Base-by-base conservation (phyloP, 1,140 invertebrate species). In the Atta colombica region DNA sequence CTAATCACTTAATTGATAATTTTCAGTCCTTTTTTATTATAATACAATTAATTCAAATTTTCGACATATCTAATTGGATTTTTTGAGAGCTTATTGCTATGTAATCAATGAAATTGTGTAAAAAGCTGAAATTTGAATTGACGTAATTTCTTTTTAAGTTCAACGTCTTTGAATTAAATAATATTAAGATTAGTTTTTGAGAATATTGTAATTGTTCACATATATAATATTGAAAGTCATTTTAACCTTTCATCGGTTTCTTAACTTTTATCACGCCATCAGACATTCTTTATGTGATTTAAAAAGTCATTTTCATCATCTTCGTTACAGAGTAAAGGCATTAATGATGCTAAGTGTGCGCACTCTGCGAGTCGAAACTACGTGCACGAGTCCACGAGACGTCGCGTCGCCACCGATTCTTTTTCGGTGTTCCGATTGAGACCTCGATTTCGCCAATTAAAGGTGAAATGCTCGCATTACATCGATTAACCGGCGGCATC, bases 361-460 rank as follows among this genome's bases (percentile, higher is more conserved):
- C 63, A 81, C 28, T 80, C 16, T 31, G 45, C 21, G 10, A 55
- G 16, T 81, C 16, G 51, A 25, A 61, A 28, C 18, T 61, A 8
- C 39, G 39, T 74, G 49, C 12, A 25, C 58, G 55, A 80, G 28
- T 78, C 25, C 45, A 18, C n/a, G 63, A 69, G 66, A 58, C 63
- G 25, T 60, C 68, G 49, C 49, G 18, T 60, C 55, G 49, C 49
- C 35, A 49, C 21, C 75, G 55, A 18, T 10, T 35, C 45, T 58
- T n/a, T 80, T 75, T 80, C 31, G 78, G 28, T n/a, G n/a, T 45
- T 63, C 16, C 75, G 61, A 91, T 90, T 90, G 87, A 90, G 89
- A 78, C 74, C 87, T 90, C 87, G 90, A 90, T 91, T 91, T 90
- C 77, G 81, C 89, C 87, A 89, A 91, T 90, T 90, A 90, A 78